Base-by-base conservation (phyloP, 2,113 vertebrate genomes). In the Planiliza haematocheilus region DNA sequence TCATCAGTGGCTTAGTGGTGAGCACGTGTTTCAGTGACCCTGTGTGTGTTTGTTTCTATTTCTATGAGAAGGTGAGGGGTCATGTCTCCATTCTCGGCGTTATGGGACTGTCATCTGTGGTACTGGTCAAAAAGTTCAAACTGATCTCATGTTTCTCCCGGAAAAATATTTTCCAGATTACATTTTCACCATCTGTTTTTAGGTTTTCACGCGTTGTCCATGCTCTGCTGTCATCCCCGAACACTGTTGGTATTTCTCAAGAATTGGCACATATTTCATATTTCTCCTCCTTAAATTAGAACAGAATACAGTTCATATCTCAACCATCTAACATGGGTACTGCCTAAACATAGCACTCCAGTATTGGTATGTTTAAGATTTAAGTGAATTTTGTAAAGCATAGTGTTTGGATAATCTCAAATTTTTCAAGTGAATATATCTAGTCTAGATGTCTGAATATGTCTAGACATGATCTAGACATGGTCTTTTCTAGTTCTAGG, bases 61-160 rank as follows among this genome's bases (percentile, higher is more conserved):
- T 70, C 38, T 66, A 10, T 38, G 13, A 74, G 41, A 78, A 49
- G 51, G 63, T 76, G 24, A 88, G n/a, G 41, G 70, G 65, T 84
- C 67, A 57, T 7, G 7, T 51, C 2, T 52, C 42, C 34, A 17
- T 65, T 58, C 20, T 36, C 14, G 0, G 10, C 56, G 24, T 58
- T n/a, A 42, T 55, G 56, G 39, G 24, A 59, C 34, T 18, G 21
- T 42, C 48, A 34, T 58, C 59, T 73, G 11, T 61, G 51, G 36
- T 21, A 21, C 64, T 64, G 68, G 38, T 58, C 70, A 61, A 53
- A 11, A 62, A 12, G 17, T 68, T 50, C n/a, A 8, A 53, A 30
- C 55, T 34, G 41, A 76, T 34, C 45, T 59, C 38, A 61, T 53
- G 8, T 69, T 62, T 52, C 11, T n/a, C 4, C 8, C 30, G 24